Conservation (phyloP, 2,113 vertebrate species). For the Alouatta palliata region DNA sequence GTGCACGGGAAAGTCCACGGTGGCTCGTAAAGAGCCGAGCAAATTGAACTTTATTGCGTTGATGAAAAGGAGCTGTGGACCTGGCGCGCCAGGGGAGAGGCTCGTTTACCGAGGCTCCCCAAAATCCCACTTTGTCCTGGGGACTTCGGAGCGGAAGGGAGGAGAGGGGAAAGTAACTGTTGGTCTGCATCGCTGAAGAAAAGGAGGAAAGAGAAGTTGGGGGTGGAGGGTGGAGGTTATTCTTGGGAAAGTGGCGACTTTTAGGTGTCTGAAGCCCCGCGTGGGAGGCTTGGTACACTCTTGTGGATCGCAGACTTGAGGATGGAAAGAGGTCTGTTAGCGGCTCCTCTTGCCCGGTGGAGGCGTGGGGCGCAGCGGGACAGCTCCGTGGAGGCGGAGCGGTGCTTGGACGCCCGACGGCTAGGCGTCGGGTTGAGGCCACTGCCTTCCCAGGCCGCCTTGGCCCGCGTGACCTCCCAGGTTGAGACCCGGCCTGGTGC, state of each 20-base stretch:
- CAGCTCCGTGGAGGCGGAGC: neutral
- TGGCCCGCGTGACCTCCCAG: fast-evolving
- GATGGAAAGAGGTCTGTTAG: neutral
- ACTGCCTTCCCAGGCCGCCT: neutral
- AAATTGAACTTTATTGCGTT: slow-evolving; percentile 73
- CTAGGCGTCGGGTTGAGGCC: neutral
- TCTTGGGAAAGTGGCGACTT: neutral
- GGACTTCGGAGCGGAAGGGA: neutral
- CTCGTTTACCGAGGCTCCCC: neutral
- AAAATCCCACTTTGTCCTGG: slow-evolving; percentile 28
- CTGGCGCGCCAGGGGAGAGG: slow-evolving; percentile 13
- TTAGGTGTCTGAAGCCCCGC: neutral
- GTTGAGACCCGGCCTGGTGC: neutral
- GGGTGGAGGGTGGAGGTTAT: neutral
- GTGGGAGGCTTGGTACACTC: slow-evolving; percentile 22
- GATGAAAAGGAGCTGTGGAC: slow-evolving; percentile 29
- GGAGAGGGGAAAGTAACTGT: neutral
- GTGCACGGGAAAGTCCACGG: neutral
- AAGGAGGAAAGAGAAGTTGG: neutral
- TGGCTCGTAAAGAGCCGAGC: neutral
- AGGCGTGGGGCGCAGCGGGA: neutral
- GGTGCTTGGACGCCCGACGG: neutral
- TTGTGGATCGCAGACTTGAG: neutral
- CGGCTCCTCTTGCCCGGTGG: neutral
- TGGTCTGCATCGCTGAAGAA: neutral